Percentiles rank a stretch among this genome's conserved stretches.
Conservation (phyloP, 2,113 vertebrate genomes). For the Psilopogon haemacephalus region DNA sequence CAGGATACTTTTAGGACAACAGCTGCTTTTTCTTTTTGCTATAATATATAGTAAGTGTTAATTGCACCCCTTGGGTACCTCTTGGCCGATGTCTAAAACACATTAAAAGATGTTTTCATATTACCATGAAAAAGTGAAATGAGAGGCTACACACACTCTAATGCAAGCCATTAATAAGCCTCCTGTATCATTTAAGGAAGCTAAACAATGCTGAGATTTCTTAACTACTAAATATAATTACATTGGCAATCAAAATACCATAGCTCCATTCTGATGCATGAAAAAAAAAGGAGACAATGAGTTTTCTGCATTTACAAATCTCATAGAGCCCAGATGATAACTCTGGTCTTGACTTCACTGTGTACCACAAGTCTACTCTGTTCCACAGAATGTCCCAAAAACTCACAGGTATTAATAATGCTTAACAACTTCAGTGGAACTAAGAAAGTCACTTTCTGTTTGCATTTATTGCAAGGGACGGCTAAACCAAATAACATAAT, state of each 20-base stretch:
- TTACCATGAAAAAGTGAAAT: slow-evolving; percentile 10
- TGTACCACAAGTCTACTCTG: neutral
- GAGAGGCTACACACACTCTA: neutral
- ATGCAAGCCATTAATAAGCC: neutral
- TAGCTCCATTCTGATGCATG: neutral
- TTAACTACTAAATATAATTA: neutral
- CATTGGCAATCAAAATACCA: neutral
- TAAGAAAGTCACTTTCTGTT: too few species aligned
- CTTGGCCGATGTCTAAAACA: neutral
- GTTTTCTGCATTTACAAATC: neutral
- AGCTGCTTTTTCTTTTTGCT: neutral
- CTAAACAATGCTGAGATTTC: neutral
- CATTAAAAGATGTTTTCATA: neutral
- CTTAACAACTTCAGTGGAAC: too few species aligned
- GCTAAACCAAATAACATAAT: neutral
- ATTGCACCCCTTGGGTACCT: slow-evolving; percentile 24
- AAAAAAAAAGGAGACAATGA: neutral
- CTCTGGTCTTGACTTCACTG: neutral
- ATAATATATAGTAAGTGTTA: slow-evolving; percentile 14
- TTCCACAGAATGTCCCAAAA: neutral
- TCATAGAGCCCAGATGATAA: neutral
- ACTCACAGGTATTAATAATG: neutral
- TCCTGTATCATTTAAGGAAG: neutral
- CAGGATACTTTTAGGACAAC: neutral
- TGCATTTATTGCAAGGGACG: neutral